Base-by-base conservation (phyloP, 1,140 invertebrate genomes). In the Microplitis demolitor region DNA sequence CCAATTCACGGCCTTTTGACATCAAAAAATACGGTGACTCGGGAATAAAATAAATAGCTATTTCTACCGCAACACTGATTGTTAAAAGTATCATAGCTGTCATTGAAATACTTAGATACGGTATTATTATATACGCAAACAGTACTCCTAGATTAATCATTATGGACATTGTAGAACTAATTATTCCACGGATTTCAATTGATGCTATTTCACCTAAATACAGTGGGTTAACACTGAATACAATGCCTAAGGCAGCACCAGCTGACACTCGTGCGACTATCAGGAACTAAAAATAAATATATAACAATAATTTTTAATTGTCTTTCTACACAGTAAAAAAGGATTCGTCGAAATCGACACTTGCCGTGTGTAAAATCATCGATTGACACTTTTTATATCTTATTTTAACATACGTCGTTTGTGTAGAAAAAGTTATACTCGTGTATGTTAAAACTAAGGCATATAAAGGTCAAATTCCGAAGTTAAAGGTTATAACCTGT, bases 131-230 rank as follows among this genome's bases (percentile, higher is more conserved):
- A 77, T 87, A 90, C 2, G 84, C 83, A 13, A 83, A 64, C 0
- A 89, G 74, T 31, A 89, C 87, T 3, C 89, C 89, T 8, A 87
- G 61, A n/a, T 85, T 88, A 8, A 87, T 83, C 34, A 84, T 83
- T 0, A 92, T 88, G 58, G 90, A 90, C 24, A 89, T 88, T 8
- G 90, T 84, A 3, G 91, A 88, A 0, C 89, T 89, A 77, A 90
- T 88, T 4, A 89, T 85, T 2, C 93, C 93, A 24, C 93, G 83
- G 5, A 91, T 87, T 61, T 89, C 84, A 78, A 89, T 82, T 31
- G 91, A 88, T 72, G 92, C 84, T 72, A 93, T 88, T 87, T 92
- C 90, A 71, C 89, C 88, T 16, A 92, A 79, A 79, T 92, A 92
- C 83, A 92, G 90, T 2, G 90, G 89, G 0, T 88, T 86, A 0